phyloP scores from a whole-genome alignment of 2,797 vertebrate species.

The Pteropus rufus region DNA sequence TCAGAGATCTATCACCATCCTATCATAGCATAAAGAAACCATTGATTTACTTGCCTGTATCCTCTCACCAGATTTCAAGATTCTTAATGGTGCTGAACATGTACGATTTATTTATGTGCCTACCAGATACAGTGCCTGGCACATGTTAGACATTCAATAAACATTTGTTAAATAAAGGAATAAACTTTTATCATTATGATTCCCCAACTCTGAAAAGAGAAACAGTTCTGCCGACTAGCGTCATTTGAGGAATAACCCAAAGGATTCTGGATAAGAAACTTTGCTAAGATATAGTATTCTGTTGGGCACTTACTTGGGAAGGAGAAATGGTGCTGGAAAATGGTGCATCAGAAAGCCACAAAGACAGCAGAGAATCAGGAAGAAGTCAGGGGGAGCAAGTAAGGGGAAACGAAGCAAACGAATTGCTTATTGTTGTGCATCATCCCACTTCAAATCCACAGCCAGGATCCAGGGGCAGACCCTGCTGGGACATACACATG shows the following conservation, averaged over 20 bases:
- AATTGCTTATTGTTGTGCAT: background rate
- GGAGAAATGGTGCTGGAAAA: background rate
- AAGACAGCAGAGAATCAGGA: background rate
- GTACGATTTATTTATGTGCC: background rate
- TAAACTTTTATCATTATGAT: background rate
- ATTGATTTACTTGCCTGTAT: background rate
- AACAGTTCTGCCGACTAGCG: background rate
- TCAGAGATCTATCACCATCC: background rate
- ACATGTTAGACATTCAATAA: background rate
- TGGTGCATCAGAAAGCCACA: accelerated
- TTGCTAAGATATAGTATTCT: background rate
- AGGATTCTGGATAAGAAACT: background rate
- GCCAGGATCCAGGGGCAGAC: background rate
- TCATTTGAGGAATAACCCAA: background rate
- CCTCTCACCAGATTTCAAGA: background rate
- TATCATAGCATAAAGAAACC: background rate
- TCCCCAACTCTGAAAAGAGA: background rate
- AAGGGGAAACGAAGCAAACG: background rate
- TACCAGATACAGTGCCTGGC: background rate
- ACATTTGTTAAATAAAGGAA: background rate
- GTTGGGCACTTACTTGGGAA: background rate
- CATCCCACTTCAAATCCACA: background rate
- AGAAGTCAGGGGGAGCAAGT: background rate
- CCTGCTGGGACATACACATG: background rate
- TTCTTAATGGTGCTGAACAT: background rate